Evolutionary conservation across 2,888 invertebrate species (phyloP).

Genomic region (Xylocampa areola): DNA sequence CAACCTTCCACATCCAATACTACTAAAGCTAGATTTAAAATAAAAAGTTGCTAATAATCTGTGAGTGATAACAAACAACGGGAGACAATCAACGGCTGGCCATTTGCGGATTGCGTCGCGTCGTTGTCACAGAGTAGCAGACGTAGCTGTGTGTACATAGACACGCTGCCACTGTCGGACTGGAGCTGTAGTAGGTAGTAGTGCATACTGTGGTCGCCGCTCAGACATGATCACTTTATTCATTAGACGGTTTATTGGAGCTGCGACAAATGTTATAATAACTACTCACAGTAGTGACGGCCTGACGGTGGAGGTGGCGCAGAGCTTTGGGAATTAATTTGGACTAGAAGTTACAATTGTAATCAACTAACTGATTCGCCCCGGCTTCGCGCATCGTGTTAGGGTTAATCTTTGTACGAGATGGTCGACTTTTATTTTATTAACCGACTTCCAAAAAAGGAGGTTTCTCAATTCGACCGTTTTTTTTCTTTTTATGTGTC

Average conservation of each 20-base stretch:
- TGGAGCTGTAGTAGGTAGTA: not conserved
- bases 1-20: not conserved
- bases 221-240: not conserved
- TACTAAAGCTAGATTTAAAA: not conserved
- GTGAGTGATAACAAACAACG: conserved; percentile 4
- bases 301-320: too few species aligned
- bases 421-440: too few species aligned
- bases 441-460: too few species aligned
- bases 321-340: too few species aligned
- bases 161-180: not conserved
- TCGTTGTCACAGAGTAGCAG: not conserved
- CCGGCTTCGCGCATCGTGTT: too few species aligned
- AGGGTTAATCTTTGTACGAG: too few species aligned
- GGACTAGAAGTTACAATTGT: too few species aligned
- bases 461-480: too few species aligned
- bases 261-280: not conserved
- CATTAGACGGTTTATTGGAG: not conserved
- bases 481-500: too few species aligned
- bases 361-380: too few species aligned
- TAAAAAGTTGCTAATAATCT: conserved; percentile 3
- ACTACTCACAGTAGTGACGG: too few species aligned
- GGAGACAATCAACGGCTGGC: not conserved
- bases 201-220: not conserved
- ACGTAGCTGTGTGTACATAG: conserved; percentile 2
- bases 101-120: conserved; percentile 1